A percentile compares a stretch with the other conserved stretches of the same genome.
phyloP scores from a whole-genome alignment of 1,140 invertebrate species.

The Hestina assimilis region DNA sequence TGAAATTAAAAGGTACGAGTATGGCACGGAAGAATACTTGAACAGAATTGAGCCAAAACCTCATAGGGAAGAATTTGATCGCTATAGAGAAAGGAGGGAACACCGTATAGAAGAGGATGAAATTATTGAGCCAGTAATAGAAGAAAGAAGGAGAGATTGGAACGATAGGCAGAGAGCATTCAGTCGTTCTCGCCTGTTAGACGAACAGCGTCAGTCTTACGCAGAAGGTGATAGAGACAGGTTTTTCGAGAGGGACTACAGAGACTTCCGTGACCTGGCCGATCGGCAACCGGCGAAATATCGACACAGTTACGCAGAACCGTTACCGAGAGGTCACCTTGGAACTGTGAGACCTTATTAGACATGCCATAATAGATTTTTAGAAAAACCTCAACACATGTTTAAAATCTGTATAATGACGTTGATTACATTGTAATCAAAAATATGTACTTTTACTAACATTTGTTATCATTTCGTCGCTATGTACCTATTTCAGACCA shows the following conservation, averaged over 20 bases:
- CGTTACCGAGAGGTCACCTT: conserved; percentile 69
- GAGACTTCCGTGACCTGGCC: conserved; percentile 65
- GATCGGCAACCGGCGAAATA: conserved; percentile 70
- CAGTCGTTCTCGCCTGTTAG: conserved; percentile 66
- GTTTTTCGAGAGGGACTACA: conserved; percentile 65
- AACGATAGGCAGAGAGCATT: conserved; percentile 67
- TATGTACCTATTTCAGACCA: conserved; percentile 16
- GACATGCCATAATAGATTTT: conserved; percentile 68
- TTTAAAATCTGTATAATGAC: conserved; percentile 13
- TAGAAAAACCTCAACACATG: conserved; percentile 20
- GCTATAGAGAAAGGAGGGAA: conserved; percentile 59
- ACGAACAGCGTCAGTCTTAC: conserved; percentile 66
- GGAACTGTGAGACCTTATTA: conserved; percentile 74
- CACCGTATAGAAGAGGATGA: conserved; percentile 71
- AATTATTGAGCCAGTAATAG: conserved; percentile 70
- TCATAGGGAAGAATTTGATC: conserved; percentile 58
- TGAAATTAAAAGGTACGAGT: conserved; percentile 61
- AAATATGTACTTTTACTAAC: conserved; percentile 8
- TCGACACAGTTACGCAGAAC: conserved; percentile 76
- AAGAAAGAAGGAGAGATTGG: conserved; percentile 65
- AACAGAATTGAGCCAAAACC: conserved; percentile 66
- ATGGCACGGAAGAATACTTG: conserved; percentile 63
- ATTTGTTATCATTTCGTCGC: conserved; percentile 10
- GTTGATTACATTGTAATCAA: conserved; percentile 20
- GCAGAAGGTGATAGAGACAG: conserved; percentile 67